These are phyloP conservation scores for Dynastes hyllus DNA, from an alignment of 2,888 invertebrate genomes.

Conservation along the genomic window DNA sequence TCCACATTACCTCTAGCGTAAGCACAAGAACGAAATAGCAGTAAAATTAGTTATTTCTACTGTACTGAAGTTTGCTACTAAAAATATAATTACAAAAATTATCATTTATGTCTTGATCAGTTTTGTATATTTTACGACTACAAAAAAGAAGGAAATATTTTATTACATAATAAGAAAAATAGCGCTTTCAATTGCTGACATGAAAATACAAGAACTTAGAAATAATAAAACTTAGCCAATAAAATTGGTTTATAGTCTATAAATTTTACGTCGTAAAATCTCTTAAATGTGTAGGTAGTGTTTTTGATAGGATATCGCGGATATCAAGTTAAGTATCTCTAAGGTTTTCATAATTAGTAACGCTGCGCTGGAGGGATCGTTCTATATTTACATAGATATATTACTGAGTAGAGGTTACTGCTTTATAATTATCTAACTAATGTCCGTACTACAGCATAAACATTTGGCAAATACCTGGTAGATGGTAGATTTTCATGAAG, in stretches of 20 bases:
- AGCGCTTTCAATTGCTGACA: constrained; percentile 70
- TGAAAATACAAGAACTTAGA: constrained; percentile 70
- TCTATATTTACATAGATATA: constrained; percentile 18
- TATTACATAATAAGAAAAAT: constrained; percentile 69
- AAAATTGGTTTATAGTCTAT: constrained; percentile 70
- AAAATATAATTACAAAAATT: constrained; percentile 65
- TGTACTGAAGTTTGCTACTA: constrained; percentile 58
- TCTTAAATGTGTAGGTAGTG: constrained; percentile 65
- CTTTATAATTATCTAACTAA: constrained; percentile 7
- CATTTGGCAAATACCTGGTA: neutral
- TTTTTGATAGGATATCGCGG: constrained; percentile 66
- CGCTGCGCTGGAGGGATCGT: neutral
- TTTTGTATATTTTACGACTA: constrained; percentile 62
- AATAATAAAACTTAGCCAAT: constrained; percentile 71
- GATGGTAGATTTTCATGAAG: too few relatives aligned
- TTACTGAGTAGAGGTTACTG: neutral
- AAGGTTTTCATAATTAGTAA: constrained; percentile 50
- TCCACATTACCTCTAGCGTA: too few relatives aligned
- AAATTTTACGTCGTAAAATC: constrained; percentile 70
- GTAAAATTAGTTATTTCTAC: constrained; percentile 40
- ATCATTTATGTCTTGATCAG: constrained; percentile 67
- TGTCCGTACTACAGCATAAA: neutral
- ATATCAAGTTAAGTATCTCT: constrained; percentile 64
- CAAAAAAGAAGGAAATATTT: constrained; percentile 65
- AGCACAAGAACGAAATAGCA: neutral